Conservation (phyloP, 2,888 invertebrate species). For the Alitta virens region DNA sequence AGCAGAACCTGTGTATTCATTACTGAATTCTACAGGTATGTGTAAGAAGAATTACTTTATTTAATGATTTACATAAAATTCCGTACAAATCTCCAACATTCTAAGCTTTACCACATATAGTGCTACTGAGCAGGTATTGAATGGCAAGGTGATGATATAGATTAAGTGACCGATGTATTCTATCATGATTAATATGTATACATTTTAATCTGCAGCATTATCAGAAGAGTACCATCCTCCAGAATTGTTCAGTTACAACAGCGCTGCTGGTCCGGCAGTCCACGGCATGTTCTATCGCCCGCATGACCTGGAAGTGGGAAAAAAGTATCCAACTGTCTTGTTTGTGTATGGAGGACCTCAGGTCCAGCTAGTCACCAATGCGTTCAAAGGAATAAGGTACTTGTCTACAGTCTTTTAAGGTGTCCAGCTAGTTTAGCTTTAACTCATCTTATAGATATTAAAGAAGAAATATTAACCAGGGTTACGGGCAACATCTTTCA, state of each 20-base stretch:
- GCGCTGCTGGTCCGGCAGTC: slow-evolving; percentile 66
- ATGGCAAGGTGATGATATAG: too few relatives aligned
- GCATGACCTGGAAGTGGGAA: slow-evolving; percentile 56
- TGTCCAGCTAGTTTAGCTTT: too few relatives aligned
- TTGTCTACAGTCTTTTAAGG: slow-evolving; percentile 71
- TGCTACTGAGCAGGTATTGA: too few relatives aligned
- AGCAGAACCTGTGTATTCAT: slow-evolving; percentile 66
- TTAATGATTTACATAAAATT: too few relatives aligned
- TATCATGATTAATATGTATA: too few relatives aligned
- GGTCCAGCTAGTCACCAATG: slow-evolving; percentile 94
- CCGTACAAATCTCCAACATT: too few relatives aligned
- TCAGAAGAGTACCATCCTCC: slow-evolving; percentile 63
- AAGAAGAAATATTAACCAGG: too few relatives aligned
- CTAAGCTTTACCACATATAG: too few relatives aligned
- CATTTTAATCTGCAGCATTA: slow-evolving; percentile 9
- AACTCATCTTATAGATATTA: too few relatives aligned
- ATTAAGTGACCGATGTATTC: too few relatives aligned
- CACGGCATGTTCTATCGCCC: slow-evolving; percentile 91
- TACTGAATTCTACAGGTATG: slow-evolving; percentile 66
- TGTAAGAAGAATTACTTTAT: too few relatives aligned
- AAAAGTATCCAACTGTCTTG: slow-evolving; percentile 86
- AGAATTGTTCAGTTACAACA: slow-evolving; percentile 70
- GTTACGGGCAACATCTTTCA: too few relatives aligned
- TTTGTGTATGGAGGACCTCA: slow-evolving; percentile 99
- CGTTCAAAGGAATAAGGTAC: slow-evolving; percentile 60